Base-by-base conservation (phyloP, 2,797 vertebrate species). In the Microchirus variegatus region DNA sequence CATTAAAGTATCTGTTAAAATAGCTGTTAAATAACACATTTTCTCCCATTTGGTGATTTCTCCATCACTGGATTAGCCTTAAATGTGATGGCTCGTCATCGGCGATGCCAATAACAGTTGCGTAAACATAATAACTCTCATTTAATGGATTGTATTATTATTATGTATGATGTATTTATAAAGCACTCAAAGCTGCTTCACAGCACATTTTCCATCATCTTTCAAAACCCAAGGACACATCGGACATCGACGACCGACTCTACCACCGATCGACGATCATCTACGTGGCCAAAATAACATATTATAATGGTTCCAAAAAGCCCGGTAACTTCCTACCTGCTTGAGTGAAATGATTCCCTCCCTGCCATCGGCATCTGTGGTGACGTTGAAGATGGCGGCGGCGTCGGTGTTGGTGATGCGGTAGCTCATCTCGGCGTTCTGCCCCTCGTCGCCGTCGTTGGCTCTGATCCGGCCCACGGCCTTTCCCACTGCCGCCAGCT, bases 401-500 rank as follows among this genome's bases (percentile, higher is more conserved):
- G 95, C 96, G 1, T 98, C 96, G 0, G 94, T 92, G 10, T 96
- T 96, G 52, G 94, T 92, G 78, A 98, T 96, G 47, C 92, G 95
- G 75, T 97, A 98, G 18, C 90, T 94, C 93, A 96, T 96, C 46
- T 97, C 96, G 22, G 96, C 94, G 14, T 97, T 98, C 46, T 92
- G 81, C 5, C 95, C 94, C 5, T 94, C 93, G 63, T 98, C 96
- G 58, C 96, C 94, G 53, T 97, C 96, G 15, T 87, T 94, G 45
- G 96, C 96, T 84, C 95, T 95, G 80, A 97, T 96, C 89, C 95
- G 95, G 16, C 96, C 96, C 73, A 97, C 95, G 15, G 94, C 92
- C 63, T 95, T 96, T 45, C 95, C 95, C 31, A 97, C 94, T 82
- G 94, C 90, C 59, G 95, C 95, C 3, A 95, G 94, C 81, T 97